Base-by-base conservation (phyloP, 2,888 invertebrate species). In the Amphipyra tragopoginis region DNA sequence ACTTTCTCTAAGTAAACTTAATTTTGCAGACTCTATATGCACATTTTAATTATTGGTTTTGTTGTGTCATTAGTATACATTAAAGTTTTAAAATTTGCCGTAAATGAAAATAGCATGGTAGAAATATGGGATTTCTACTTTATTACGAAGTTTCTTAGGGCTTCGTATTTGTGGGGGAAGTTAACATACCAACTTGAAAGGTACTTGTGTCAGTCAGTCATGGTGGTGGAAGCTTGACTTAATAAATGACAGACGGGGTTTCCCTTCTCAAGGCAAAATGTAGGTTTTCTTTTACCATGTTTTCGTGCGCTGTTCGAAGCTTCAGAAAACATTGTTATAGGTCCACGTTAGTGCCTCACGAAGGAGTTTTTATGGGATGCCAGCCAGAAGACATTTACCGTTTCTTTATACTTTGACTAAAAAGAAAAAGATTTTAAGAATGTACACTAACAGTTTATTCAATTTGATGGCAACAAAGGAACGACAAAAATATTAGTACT, bases 401-500 rank as follows among this genome's bases (percentile, higher is more conserved):
- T 1, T 8, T 9, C 8, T 36, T 40, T 62, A 7, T 61, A 9
- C 4, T 14, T 50, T 15, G 21, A 42, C 9, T 33, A 10, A 14
- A 44, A 45, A 36, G n/a, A 10, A 33, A 39, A 14, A 26, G 21
- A 4, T 38, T 50, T 13, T 8, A 29, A 57, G 38, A 48, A 40
- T 47, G 5, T 38, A 50, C 44, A 67, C 55, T 60, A 48, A 44
- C 50, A 60, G 44, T 61, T 72, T 52, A 56, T 65, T 64, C 44
- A 68, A 74, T 73, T 58, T 53, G 9, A 54, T 43, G 34, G 13
- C 50, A 64, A 62, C 69, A 73, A 73, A 73, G 66, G 34, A 58
- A 72, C 53, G 65, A 73, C 72, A 75, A 74, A 82, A 82, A 83
- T 83, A 81, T 78, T 64, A 62, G 62, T 69, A 49, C 51, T 73